These are phyloP conservation scores for Larimichthys crocea DNA, from an alignment of 2,113 vertebrate genomes.

Conservation along the genomic window DNA sequence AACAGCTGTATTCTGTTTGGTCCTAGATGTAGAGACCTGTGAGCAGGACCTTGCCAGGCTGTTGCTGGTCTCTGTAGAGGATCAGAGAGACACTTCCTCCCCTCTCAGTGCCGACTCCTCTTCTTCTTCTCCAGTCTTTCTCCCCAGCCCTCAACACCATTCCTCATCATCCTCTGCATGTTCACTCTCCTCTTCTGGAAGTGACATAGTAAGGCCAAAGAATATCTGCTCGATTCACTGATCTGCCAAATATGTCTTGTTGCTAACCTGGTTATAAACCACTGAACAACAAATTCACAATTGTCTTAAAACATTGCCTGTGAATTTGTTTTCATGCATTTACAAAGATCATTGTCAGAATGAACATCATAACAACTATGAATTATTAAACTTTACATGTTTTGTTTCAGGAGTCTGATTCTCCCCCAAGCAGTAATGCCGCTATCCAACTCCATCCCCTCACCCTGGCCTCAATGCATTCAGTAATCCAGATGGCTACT, in stretches of 20 bases:
- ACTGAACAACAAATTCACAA: neutral
- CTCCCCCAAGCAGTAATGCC: slow-evolving; percentile 84
- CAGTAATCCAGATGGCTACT: slow-evolving; percentile 86
- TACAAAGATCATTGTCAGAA: neutral
- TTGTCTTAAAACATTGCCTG: neutral
- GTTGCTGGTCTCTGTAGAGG: slow-evolving; percentile 78
- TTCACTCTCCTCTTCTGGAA: slow-evolving; percentile 88
- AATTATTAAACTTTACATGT: neutral
- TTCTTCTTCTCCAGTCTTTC: slow-evolving; percentile 85
- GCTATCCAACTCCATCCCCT: slow-evolving; percentile 86
- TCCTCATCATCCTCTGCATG: slow-evolving; percentile 88
- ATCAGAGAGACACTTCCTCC: slow-evolving; percentile 83
- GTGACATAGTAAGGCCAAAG: slow-evolving; percentile 89
- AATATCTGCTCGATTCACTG: neutral
- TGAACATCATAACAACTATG: neutral
- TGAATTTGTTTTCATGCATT: neutral
- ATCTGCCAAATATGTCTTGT: neutral
- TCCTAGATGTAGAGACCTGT: slow-evolving; percentile 71
- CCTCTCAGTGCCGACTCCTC: slow-evolving; percentile 82
- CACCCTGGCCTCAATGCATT: slow-evolving; percentile 84
- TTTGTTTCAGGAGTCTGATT: slow-evolving; percentile 90
- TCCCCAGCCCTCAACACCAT: slow-evolving; percentile 87
- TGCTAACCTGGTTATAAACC: no score
- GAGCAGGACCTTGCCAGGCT: slow-evolving; percentile 79
- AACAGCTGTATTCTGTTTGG: neutral